phyloP scores from a whole-genome alignment of 2,113 vertebrate species.

The Alosa alosa region DNA sequence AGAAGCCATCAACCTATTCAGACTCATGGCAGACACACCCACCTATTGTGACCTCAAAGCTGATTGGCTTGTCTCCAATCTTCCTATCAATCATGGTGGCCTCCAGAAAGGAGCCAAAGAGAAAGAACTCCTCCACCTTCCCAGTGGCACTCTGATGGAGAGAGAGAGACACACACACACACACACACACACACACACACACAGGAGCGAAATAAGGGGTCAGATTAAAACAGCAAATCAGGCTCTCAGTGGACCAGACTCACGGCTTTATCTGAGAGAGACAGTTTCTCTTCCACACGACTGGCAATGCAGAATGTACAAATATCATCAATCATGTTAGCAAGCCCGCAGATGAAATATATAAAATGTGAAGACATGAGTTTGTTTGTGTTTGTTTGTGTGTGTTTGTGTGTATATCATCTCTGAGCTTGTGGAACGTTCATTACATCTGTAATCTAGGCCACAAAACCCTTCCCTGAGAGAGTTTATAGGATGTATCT shows the following conservation, averaged over 20 bases:
- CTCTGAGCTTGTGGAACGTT: background rate
- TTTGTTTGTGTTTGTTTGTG: background rate
- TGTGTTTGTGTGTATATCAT: background rate
- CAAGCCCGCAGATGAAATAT: background rate
- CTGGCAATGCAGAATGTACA: background rate
- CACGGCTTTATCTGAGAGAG: background rate
- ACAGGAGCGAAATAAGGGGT: background rate
- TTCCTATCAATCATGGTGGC: conserved; percentile 97
- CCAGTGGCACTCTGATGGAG: conserved; percentile 70
- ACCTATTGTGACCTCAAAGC: conserved; percentile 98
- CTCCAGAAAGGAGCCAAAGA: conserved; percentile 93
- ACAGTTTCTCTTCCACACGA: background rate
- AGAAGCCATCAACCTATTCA: background rate
- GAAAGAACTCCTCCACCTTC: conserved; percentile 93
- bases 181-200: background rate
- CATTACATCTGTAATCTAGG: too few species aligned
- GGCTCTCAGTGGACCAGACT: background rate
- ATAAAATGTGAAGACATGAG: background rate
- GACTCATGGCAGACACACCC: conserved; percentile 13
- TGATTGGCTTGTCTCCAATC: conserved; percentile 91
- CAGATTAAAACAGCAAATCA: too few species aligned
- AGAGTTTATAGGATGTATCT: background rate
- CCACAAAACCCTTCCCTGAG: background rate
- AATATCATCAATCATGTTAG: background rate
- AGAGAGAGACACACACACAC: background rate